Conservation (phyloP, 2,888 invertebrate genomes). For the Cremastobaeus sp. region DNA sequence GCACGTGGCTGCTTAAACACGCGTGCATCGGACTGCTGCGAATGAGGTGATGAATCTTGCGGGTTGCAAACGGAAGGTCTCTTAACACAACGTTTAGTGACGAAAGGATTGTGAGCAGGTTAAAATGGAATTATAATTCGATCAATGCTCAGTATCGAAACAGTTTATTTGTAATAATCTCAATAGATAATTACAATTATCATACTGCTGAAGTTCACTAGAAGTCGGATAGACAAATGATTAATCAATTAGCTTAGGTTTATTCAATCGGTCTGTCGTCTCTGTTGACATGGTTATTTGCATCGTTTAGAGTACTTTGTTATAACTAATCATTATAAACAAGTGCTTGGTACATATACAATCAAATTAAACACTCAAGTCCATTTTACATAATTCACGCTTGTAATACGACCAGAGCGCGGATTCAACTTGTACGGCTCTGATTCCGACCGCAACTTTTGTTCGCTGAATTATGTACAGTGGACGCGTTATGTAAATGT, state of each 20-base stretch:
- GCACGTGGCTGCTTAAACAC: no score
- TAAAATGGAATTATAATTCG: conserved; percentile 56
- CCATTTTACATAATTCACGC: conserved; percentile 49
- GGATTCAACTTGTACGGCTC: not conserved
- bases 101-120: conserved; percentile 53
- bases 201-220: conserved; percentile 20
- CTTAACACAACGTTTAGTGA: conserved; percentile 13
- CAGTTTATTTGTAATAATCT: conserved; percentile 57
- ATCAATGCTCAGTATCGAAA: conserved; percentile 53
- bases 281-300: conserved; percentile 6
- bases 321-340: conserved; percentile 11
- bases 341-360: no score
- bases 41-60: no score
- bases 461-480: conserved; percentile 41
- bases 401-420: not conserved
- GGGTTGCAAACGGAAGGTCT: conserved; percentile 7
- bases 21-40: no score
- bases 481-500: conserved; percentile 36
- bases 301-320: conserved; percentile 1
- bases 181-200: conserved; percentile 48
- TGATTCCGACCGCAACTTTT: not conserved
- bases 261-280: not conserved
- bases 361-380: no score
- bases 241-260: conserved; percentile 37
- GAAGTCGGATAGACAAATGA: conserved; percentile 20